Base-by-base conservation (phyloP, 2,888 invertebrate species). In the Galeopsomyia nigrocyanea region DNA sequence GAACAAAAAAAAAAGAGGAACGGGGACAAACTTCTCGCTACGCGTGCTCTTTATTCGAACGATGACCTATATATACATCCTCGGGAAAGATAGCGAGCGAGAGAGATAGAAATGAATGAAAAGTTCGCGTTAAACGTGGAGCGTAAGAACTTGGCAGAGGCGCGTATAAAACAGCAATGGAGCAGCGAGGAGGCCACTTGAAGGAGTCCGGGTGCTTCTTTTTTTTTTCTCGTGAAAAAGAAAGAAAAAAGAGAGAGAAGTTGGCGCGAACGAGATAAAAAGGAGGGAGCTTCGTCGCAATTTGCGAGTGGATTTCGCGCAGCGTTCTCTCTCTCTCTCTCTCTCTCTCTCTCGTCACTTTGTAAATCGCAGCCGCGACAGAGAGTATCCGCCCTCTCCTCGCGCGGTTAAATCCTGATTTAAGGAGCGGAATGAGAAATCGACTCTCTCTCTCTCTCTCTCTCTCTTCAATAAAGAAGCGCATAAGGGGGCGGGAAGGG, bases 381-480 rank as follows among this genome's bases (percentile, higher is more conserved):
- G 22, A 31, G 60, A 10, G 13, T 39, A 39, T 7, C 21, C n/a
- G 31, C 47, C 51, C 47, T 14, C 19, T 14, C 10, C 57, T 47
- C 46, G 50, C 46, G 50, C 57, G 14, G 14, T 53, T 56, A 69
- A 74, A 74, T 74, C 74, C 70, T 70, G 74, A 74, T 74, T 70
- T 74, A 70, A 74, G 69, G 57, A 50, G 47, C 62, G 53, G 68
- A 73, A 65, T 68, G 55, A 73, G 73, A 73, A 73, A 64, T 73
- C 60, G 68, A 57, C 53, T 47, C 22, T 47, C n/a, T 51, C 16
- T 49, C 14, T 13, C 39, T 60, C 65, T 55, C 57, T 47, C 3
- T 3, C 66, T 21, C 65, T 55, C 21, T 50, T 46, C 51, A 46
- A 49, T 61, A 69, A 31, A 75, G 76, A 71, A 65, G 68, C 72